Conservation (phyloP, 2,888 invertebrate genomes). For the Liposcelis brunnea region DNA sequence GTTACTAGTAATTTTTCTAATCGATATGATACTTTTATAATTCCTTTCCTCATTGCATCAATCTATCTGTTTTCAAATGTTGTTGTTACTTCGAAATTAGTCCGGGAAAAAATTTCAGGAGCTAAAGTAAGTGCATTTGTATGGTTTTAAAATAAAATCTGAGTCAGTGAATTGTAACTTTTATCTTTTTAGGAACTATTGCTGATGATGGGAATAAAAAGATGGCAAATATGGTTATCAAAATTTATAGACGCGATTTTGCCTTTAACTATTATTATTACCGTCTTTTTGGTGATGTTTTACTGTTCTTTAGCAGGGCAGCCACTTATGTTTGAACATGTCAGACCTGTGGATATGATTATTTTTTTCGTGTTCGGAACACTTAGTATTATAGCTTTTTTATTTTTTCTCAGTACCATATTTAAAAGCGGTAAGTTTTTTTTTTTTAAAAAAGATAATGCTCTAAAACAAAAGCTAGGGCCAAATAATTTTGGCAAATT, state of each 20-base stretch:
- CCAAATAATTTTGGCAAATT: no score
- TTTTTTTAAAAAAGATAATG: neutral
- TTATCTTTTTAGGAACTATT: constrained; percentile 31
- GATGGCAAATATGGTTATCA: constrained; percentile 35
- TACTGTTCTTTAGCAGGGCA: constrained; percentile 18
- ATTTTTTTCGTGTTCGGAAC: constrained; percentile 13
- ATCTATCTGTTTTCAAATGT: constrained; percentile 13
- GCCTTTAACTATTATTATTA: constrained; percentile 40
- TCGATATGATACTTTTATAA: constrained; percentile 12
- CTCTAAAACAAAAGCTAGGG: constrained; percentile 8
- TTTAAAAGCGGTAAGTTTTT: constrained; percentile 27
- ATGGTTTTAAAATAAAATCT: neutral
- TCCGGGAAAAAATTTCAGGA: constrained; percentile 41
- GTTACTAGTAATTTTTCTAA: constrained; percentile 15
- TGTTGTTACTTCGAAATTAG: constrained; percentile 32
- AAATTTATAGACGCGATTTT: constrained; percentile 31
- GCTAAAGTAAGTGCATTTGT: constrained; percentile 29
- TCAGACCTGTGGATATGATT: constrained; percentile 14
- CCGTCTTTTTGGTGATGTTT: constrained; percentile 31
- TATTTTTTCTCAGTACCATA: constrained; percentile 27
- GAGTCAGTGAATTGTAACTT: neutral
- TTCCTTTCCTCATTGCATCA: constrained; percentile 12
- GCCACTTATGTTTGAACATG: constrained; percentile 14
- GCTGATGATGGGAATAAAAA: constrained; percentile 36
- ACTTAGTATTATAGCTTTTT: constrained; percentile 19